Percentiles rank a stretch among this genome's conserved stretches.
Conservation (phyloP, 2,888 invertebrate species). For the Cactoblastis cactorum region DNA sequence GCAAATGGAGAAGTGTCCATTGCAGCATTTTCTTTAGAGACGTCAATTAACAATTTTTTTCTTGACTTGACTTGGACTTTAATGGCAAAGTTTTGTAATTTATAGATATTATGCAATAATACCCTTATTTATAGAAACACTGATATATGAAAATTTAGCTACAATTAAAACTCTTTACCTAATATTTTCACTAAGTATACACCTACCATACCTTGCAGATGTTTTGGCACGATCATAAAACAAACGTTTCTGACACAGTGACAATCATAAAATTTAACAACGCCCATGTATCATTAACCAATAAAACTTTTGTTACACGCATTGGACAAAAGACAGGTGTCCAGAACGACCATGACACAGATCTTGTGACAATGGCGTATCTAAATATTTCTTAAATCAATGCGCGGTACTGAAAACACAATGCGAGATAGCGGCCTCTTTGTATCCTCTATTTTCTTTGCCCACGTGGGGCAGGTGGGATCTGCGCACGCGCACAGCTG, state of each 20-base stretch:
- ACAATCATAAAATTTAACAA: neutral
- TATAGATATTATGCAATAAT: too few species aligned
- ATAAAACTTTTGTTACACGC: slow-evolving; percentile 1
- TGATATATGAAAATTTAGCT: too few species aligned
- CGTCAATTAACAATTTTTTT: too few species aligned
- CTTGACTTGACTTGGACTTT: too few species aligned
- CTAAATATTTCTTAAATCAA: slow-evolving; percentile 59
- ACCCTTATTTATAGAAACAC: too few species aligned
- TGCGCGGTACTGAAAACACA: slow-evolving; percentile 46
- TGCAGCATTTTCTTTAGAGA: too few species aligned
- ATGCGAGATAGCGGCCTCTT: slow-evolving; percentile 50
- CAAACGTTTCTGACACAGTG: neutral
- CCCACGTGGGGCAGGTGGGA: slow-evolving; percentile 74
- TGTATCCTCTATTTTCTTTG: slow-evolving; percentile 59
- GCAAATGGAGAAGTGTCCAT: too few species aligned
- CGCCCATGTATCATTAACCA: slow-evolving; percentile 7
- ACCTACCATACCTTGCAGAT: too few species aligned
- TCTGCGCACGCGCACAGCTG: slow-evolving; percentile 73
- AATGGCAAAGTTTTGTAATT: too few species aligned
- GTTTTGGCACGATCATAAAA: slow-evolving; percentile 4
- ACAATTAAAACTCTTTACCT: too few species aligned
- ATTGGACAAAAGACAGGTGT: slow-evolving; percentile 19
- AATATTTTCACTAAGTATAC: too few species aligned
- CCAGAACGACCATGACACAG: slow-evolving; percentile 4
- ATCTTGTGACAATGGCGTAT: slow-evolving; percentile 8